phyloP scores from a whole-genome alignment of 35 echinoderm and acorn worm species.

The Strongylocentrotus purpuratus region DNA sequence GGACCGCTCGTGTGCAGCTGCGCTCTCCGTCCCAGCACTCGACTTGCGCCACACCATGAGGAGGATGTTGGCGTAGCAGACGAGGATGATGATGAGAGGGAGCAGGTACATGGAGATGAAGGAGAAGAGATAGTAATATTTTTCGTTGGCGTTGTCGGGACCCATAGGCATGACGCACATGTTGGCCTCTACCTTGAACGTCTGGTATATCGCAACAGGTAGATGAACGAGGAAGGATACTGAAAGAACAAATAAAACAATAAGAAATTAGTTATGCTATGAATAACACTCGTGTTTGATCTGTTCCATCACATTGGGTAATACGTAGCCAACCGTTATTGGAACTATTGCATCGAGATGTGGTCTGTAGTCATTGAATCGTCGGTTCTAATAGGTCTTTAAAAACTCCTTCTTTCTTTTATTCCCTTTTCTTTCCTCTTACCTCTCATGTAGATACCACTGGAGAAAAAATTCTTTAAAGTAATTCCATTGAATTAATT shows the following conservation, averaged over 20 bases:
- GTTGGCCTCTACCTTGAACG: background rate
- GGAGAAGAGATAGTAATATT: conserved; percentile 69
- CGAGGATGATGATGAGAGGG: conserved; percentile 73
- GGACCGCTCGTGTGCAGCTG: conserved; percentile 85
- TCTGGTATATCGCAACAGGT: conserved; percentile 71
- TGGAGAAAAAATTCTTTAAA: too few species aligned
- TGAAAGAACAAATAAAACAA: conserved; percentile 59
- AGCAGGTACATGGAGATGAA: conserved; percentile 86
- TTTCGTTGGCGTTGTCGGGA: conserved; percentile 23
- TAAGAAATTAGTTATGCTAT: too few species aligned
- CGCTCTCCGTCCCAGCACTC: conserved; percentile 89
- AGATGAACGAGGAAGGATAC: conserved; percentile 80
- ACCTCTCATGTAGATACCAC: too few species aligned
- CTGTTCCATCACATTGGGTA: too few species aligned
- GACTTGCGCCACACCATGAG: conserved; percentile 90
- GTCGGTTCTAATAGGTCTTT: too few species aligned
- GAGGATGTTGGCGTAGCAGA: conserved; percentile 92
- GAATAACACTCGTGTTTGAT: too few species aligned
- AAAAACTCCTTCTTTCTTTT: too few species aligned
- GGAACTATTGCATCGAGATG: too few species aligned
- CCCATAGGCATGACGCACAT: conserved; percentile 31
- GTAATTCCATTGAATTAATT: too few species aligned
- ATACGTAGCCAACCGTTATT: too few species aligned
- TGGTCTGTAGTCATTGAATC: too few species aligned
- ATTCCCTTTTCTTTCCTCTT: too few species aligned